Evolutionary conservation across 2,888 invertebrate genomes (phyloP), one percentile per base, ranked within the genome.

Genomic region (Drosophila heteroneura): DNA sequence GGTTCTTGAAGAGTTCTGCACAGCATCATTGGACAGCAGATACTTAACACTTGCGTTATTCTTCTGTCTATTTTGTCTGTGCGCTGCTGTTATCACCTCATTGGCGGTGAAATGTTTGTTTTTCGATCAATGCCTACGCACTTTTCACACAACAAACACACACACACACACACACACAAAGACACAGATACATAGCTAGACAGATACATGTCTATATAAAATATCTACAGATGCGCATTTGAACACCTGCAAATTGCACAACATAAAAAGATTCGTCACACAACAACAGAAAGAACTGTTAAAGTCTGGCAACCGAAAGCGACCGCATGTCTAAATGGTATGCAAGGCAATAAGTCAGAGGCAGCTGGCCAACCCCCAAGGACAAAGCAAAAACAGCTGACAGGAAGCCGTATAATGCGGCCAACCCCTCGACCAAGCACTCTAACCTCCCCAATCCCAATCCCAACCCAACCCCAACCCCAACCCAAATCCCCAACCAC

Each of bases 181-280:
- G 2, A 41, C 12, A 41, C n/a, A 22, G 6, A 47, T 3, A 14
- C 1, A 14, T 3, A 41, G n/a, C 10, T n/a, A 41, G 10, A 41
- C 1, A 10, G 19, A n/a, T 10, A 41, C 5, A 41, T 5, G n/a
- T 5, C 26, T 26, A 32, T 47, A 61, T 60, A 66, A 71, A 49
- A 71, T 68, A 75, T 85, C 73, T 75, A 83, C 83, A 85, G 85
- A 83, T 83, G 83, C 70, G 58, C 65, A 81, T 67, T 74, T 69
- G 77, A 88, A 87, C 88, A 88, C 88, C 88, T 88, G 89, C 88
- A 88, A 89, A 88, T 87, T 83, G 83, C 85, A 81, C 58, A 89
- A 89, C 89, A 89, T 83, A 56, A 69, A 79, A 49, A 52, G 74
- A 87, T 81, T 85, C 81, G 81, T 83, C 83, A 83, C 74, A 59